Percentiles rank a stretch among this genome's conserved stretches.
phyloP scores from a whole-genome alignment of 2,888 invertebrate species.

The Anorthoa munda region DNA sequence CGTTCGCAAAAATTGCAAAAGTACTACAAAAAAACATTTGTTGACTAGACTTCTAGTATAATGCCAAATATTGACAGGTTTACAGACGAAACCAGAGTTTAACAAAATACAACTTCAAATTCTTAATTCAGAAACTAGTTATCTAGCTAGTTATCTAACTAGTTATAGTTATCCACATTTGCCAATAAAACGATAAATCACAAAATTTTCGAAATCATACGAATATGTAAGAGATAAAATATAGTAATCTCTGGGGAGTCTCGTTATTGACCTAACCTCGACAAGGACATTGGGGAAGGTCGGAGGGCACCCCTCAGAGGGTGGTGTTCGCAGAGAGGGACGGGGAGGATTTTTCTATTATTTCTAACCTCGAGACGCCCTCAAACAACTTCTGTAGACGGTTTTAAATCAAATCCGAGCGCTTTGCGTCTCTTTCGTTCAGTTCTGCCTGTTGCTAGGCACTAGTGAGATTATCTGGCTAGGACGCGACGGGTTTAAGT shows the following conservation, averaged over 20 bases:
- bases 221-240: conserved; percentile 25
- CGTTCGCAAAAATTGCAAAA: too few relatives aligned
- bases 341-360: conserved; percentile 82
- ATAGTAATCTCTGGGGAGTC: conserved; percentile 55
- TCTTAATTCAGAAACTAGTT: too few relatives aligned
- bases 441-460: conserved; percentile 49
- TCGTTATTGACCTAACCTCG: conserved; percentile 79
- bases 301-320: conserved; percentile 78
- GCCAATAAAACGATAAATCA: not conserved
- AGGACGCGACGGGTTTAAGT: conserved; percentile 24
- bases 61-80: too few relatives aligned
- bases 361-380: conserved; percentile 87
- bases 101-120: too few relatives aligned
- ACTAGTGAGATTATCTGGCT: conserved; percentile 6
- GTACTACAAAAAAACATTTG: too few relatives aligned
- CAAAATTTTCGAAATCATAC: not conserved
- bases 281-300: conserved; percentile 86
- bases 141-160: too few relatives aligned
- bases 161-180: not conserved
- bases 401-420: conserved; percentile 61
- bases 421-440: conserved; percentile 24
- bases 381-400: conserved; percentile 71
- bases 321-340: conserved; percentile 66
- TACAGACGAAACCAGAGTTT: too few relatives aligned
- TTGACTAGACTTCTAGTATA: too few relatives aligned